These are phyloP conservation scores for Philaenus spumarius DNA, from an alignment of 1,140 invertebrate species.

Conservation along the genomic window DNA sequence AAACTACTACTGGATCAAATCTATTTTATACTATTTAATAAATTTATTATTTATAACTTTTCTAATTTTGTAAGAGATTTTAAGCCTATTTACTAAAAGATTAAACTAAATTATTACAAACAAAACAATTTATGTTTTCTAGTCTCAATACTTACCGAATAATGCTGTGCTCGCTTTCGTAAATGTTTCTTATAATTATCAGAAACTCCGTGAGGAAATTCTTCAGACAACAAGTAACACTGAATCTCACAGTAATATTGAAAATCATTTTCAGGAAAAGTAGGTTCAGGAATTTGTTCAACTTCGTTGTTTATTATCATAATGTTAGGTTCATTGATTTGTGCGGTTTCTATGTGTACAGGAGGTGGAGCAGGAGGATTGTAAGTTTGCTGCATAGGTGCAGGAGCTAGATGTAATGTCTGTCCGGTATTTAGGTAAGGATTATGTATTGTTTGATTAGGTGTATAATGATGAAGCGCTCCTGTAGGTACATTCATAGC, in stretches of 20 bases:
- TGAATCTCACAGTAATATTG: slow-evolving; percentile 27
- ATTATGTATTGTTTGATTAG: slow-evolving; percentile 8
- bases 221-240: slow-evolving; percentile 14
- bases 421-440: not conserved
- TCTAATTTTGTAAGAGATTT: not conserved
- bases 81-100: not conserved
- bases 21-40: not conserved
- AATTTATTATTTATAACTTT: not conserved
- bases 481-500: slow-evolving; percentile 9
- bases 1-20: no score
- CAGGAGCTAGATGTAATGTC: no score
- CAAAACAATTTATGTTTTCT: no score
- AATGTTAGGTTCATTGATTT: not conserved
- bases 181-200: slow-evolving; percentile 23
- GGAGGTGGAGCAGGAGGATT: not conserved
- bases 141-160: slow-evolving; percentile 21
- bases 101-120: not conserved
- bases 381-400: no score
- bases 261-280: slow-evolving; percentile 18
- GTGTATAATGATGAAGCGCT: not conserved
- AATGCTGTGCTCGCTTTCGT: slow-evolving; percentile 25
- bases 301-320: not conserved
- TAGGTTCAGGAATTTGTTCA: not conserved
- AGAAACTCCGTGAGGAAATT: slow-evolving; percentile 19
- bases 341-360: not conserved